Conservation (phyloP, 2,888 invertebrate genomes). For the Ormyrus labotus region DNA sequence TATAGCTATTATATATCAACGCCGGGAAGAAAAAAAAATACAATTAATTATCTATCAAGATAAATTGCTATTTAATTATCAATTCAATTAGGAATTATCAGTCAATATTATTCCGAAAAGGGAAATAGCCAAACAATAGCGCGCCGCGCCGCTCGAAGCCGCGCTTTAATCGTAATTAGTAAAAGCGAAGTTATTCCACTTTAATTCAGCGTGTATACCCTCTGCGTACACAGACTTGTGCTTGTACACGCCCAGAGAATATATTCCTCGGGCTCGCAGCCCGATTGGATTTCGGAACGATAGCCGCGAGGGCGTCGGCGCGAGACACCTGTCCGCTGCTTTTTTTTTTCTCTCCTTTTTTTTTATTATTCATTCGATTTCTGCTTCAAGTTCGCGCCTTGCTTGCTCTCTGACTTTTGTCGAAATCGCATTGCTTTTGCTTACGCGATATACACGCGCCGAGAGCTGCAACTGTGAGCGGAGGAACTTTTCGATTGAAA, state of each 20-base stretch:
- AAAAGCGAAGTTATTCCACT: conserved; percentile 26
- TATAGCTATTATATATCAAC: too few species aligned
- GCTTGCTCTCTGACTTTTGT: conserved; percentile 11
- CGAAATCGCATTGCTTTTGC: background rate
- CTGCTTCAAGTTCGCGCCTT: background rate
- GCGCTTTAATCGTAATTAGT: conserved; percentile 8
- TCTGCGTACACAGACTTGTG: background rate
- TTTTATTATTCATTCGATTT: too few species aligned
- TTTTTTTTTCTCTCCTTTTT: background rate
- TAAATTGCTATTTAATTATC: too few species aligned
- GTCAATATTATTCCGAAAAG: background rate
- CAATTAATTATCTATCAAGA: too few species aligned
- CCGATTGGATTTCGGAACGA: conserved; percentile 35
- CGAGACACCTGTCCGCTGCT: conserved; percentile 27
- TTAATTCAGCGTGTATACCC: background rate
- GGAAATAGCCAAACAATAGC: background rate
- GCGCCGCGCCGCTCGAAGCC: too few species aligned
- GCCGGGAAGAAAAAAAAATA: too few species aligned
- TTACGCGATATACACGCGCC: background rate
- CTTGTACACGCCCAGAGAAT: background rate
- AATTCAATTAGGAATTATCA: conserved; percentile 13
- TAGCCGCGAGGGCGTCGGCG: conserved; percentile 23
- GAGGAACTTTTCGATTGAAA: conserved; percentile 10
- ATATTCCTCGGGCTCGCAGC: conserved; percentile 29
- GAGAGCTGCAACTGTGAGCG: background rate